These are phyloP conservation scores for Eupithecia subfuscata DNA, from an alignment of 2,888 invertebrate species.

Conservation along the genomic window DNA sequence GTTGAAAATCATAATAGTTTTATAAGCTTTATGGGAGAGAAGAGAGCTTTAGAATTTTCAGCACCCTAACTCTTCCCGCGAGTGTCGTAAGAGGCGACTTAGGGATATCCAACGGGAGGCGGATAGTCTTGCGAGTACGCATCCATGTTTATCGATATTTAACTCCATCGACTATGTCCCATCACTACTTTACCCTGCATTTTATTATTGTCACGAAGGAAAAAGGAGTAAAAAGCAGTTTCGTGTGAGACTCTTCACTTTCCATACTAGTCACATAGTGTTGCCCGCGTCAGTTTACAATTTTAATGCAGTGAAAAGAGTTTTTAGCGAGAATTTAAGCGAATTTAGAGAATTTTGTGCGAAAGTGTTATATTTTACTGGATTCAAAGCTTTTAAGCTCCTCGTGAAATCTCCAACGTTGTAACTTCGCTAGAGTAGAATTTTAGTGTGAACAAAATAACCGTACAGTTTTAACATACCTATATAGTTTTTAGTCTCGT, in stretches of 20 bases:
- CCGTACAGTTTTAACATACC: background rate
- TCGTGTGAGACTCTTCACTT: conserved; percentile 31
- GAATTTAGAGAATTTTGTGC: background rate
- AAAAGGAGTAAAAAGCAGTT: conserved; percentile 43
- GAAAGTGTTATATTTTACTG: conserved; percentile 9
- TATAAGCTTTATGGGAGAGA: background rate
- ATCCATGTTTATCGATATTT: background rate
- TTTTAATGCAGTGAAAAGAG: conserved; percentile 3
- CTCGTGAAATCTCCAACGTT: background rate
- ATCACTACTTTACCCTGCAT: conserved; percentile 34
- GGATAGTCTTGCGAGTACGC: background rate
- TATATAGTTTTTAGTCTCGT: background rate
- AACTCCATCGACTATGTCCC: conserved; percentile 30
- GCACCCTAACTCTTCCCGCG: background rate
- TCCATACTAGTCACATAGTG: conserved; percentile 29
- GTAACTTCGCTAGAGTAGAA: background rate
- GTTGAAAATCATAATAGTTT: background rate
- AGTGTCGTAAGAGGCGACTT: background rate
- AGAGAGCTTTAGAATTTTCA: background rate
- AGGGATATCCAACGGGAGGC: background rate
- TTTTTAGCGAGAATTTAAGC: conserved; percentile 10
- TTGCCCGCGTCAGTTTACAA: conserved; percentile 20
- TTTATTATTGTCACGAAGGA: conserved; percentile 43
- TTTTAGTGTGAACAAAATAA: background rate
- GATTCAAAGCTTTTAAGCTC: background rate